These are phyloP conservation scores for Agrochola lota DNA, from an alignment of 2,888 invertebrate genomes.

Conservation along the genomic window DNA sequence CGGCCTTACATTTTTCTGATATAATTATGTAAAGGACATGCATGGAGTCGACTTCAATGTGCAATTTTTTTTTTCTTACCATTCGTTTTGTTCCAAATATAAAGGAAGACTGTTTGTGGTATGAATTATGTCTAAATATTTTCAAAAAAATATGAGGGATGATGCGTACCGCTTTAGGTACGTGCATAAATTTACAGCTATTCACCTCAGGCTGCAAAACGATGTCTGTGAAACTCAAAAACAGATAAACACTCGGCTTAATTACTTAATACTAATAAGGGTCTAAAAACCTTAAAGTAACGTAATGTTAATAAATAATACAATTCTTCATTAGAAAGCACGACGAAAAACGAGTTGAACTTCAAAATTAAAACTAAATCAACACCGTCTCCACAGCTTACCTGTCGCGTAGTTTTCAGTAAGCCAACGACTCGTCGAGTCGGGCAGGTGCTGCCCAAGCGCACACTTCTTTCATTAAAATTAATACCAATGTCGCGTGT, in stretches of 20 bases:
- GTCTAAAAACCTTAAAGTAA: not conserved
- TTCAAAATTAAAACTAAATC: not conserved
- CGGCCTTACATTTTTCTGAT: constrained; percentile 71
- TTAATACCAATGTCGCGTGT: constrained; percentile 91
- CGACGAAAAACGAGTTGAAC: not conserved
- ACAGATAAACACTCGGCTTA: not conserved
- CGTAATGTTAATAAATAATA: not conserved
- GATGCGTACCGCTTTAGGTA: not conserved
- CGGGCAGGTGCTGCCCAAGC: constrained; percentile 86
- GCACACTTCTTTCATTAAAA: constrained; percentile 91
- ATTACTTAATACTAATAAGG: not conserved
- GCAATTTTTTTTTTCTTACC: not conserved
- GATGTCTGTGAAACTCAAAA: not conserved
- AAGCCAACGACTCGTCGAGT: constrained; percentile 76
- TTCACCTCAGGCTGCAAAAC: not conserved
- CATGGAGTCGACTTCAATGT: constrained; percentile 60
- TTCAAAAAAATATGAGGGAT: not conserved
- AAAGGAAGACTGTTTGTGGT: not conserved
- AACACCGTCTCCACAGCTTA: constrained; percentile 45
- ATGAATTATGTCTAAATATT: not conserved
- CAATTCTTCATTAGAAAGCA: not conserved
- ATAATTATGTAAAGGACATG: constrained; percentile 64
- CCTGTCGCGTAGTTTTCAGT: constrained; percentile 81
- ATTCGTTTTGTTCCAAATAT: not conserved
- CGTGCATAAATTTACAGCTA: not conserved